phyloP scores from a whole-genome alignment of 2,113 vertebrate species.

The western clawed frog (Xenopus tropicalis) region UCB_Xtro_10.0 CM004452.2:3565001-3565500 shows the following conservation, averaged over 20 bases:
- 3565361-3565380: too few species aligned
- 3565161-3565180: conserved; percentile 46
- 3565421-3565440: too few species aligned
- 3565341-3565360: too few species aligned
- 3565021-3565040: conserved; percentile 65
- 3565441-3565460: too few species aligned
- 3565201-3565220: conserved; percentile 66
- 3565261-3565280: conserved; percentile 40
- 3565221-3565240: conserved; percentile 47
- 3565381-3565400: too few species aligned
- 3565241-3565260: conserved; percentile 62
- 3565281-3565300: conserved; percentile 15
- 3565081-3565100: conserved; percentile 55
- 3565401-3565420: too few species aligned
- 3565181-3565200: conserved; percentile 55
- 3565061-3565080: conserved; percentile 70
- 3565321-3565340: too few species aligned
- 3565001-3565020: neutral
- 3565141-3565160: conserved; percentile 34
- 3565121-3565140: conserved; percentile 48
- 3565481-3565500: too few species aligned
- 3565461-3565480: too few species aligned
- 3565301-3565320: neutral
- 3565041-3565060: conserved; percentile 62
- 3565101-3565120: conserved; percentile 55